Conservation (phyloP, 2,888 invertebrate species). For the Eilema sororculum region DNA sequence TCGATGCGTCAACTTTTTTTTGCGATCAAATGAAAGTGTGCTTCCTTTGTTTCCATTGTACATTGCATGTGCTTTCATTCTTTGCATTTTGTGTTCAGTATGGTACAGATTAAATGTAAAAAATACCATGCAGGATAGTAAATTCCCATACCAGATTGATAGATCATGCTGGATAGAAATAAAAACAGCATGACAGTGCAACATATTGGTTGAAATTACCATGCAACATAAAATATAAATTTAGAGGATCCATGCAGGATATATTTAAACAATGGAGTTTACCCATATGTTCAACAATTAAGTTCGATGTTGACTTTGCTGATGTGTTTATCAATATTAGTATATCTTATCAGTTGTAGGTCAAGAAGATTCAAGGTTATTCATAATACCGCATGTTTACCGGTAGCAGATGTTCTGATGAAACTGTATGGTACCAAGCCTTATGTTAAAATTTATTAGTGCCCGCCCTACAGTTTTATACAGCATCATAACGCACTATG, state of each 20-base stretch:
- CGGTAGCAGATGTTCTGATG: not conserved
- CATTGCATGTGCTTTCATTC: not conserved
- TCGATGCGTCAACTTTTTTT: constrained; percentile 2
- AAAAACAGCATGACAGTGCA: too few species aligned
- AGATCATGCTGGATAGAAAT: too few species aligned
- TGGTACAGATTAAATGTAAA: not conserved
- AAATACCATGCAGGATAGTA: not conserved
- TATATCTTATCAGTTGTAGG: constrained; percentile 38
- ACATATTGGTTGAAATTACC: too few species aligned
- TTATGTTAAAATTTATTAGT: not conserved
- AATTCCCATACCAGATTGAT: too few species aligned
- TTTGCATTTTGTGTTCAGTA: not conserved
- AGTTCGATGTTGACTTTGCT: constrained; percentile 5
- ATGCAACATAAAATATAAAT: too few species aligned
- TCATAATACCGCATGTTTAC: not conserved
- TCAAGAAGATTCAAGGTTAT: constrained; percentile 31
- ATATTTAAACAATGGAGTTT: not conserved
- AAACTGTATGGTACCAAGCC: not conserved
- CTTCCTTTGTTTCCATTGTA: constrained; percentile 8
- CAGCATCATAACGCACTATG: not conserved
- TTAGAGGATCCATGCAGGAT: too few species aligned
- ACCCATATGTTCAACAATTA: not conserved
- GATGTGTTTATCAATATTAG: not conserved
- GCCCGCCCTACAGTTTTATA: not conserved
- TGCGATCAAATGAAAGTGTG: constrained; percentile 11